Evolutionary conservation across 2,113 vertebrate genomes (phyloP), one percentile per base, ranked within the genome.

Genomic region (Riparia riparia): DNA sequence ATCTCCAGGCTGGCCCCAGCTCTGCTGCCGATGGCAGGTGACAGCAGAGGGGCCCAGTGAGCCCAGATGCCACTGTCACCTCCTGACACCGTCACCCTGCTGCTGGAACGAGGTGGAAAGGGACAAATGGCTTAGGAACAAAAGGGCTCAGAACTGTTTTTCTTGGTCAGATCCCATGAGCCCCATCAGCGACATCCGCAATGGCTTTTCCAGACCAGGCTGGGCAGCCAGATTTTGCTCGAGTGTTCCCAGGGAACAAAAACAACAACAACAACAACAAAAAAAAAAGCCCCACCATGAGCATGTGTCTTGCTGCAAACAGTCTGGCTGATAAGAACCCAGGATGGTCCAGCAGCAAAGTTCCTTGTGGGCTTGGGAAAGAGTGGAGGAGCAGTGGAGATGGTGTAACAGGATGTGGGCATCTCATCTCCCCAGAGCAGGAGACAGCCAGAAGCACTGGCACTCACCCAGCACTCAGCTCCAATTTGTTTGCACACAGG

Each of bases 351-450:
- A 74, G 54, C 54, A 66, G 56, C 49, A 49, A 44, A 92, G 89
- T 44, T 66, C 24, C 78, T 86, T 15, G 65, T 34, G 89, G 74
- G 83, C 86, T 94, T 53, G 90, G 92, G 88, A 88, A 93, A 10
- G 26, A 25, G 66, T 4, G 68, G 39, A 72, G 21, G 14, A 86
- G 90, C 70, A 42, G 78, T 17, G 26, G 81, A 80, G 94, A 86
- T 73, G 89, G 50, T 89, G 89, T 69, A 64, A 94, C 53, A 90
- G 95, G 93, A 94, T 92, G 83, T 90, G 94, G 92, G 94, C 86
- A 95, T n/a, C 93, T 65, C 17, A 50, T 82, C 47, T 42, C 89
- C 12, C 71, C 6, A 0, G 58, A 61, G 82, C 85, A 85, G 79
- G 6, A 76, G 94, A 37, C 74, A 88, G 57, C 58, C 88, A 72